These are phyloP conservation scores for Garrulus glandarius DNA, from an alignment of 2,797 vertebrate genomes.

Conservation along the genomic window DNA sequence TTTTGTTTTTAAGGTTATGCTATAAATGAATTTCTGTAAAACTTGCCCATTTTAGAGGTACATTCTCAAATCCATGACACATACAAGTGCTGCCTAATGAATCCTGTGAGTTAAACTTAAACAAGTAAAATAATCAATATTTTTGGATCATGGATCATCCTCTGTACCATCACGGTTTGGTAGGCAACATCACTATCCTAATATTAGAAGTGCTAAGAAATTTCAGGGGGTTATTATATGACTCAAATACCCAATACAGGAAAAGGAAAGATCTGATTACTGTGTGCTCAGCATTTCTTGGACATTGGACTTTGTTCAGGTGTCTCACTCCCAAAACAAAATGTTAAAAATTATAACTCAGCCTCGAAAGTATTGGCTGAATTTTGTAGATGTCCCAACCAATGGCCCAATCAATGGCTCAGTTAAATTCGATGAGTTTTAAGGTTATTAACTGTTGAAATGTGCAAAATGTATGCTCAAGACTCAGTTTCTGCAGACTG, in stretches of 20 bases:
- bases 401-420: not conserved
- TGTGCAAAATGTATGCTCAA: not conserved
- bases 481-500: not conserved
- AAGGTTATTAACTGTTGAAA: not conserved
- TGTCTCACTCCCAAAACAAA: not conserved
- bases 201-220: not conserved
- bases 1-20: not conserved
- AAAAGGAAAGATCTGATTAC: not conserved
- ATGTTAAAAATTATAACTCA: not conserved
- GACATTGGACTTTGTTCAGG: not conserved
- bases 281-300: not conserved
- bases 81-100: not conserved
- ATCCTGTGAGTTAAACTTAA: not conserved
- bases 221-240: not conserved
- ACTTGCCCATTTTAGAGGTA: not conserved
- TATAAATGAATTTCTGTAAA: not conserved
- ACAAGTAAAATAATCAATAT: not conserved
- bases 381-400: not conserved
- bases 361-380: not conserved
- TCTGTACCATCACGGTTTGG: not conserved
- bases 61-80: not conserved
- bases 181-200: not conserved
- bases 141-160: not conserved
- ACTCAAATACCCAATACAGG: not conserved
- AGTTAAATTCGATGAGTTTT: not conserved